Percentiles rank a stretch among this genome's conserved stretches.
Evolutionary conservation across 2,797 vertebrate species (phyloP).

Genomic region (Dryobates pubescens): DNA sequence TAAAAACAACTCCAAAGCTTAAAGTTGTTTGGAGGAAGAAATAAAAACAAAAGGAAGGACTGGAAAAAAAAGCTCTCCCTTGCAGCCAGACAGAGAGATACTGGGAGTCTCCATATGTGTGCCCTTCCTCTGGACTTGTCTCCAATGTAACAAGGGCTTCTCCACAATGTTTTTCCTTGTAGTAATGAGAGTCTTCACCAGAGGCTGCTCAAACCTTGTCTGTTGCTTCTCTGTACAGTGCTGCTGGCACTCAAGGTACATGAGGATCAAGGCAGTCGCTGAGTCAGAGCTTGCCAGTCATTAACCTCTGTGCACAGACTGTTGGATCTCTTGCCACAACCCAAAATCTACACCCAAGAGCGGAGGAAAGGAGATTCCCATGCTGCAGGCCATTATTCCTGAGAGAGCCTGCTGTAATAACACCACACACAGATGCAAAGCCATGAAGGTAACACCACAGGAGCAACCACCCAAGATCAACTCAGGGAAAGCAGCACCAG

Average conservation of each 20-base stretch:
- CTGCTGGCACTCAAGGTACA: neutral
- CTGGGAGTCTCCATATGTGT: neutral
- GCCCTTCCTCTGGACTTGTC: neutral
- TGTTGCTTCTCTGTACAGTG: neutral
- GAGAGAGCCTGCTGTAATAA: neutral
- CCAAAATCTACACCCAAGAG: neutral
- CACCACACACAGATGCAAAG: neutral
- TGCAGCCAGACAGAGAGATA: accelerated
- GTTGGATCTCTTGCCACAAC: neutral
- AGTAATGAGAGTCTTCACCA: neutral
- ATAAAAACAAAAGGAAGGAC: neutral
- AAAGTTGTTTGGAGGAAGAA: neutral
- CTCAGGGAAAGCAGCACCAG: neutral
- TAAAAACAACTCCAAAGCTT: neutral
- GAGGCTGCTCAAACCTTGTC: neutral
- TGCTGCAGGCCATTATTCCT: neutral
- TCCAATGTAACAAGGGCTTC: neutral
- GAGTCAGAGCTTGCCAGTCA: neutral
- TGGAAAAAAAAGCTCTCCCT: neutral
- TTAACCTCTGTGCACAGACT: neutral
- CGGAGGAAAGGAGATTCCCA: neutral
- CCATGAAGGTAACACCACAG: accelerated
- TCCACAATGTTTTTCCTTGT: accelerated
- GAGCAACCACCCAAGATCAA: accelerated
- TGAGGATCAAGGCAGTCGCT: neutral